These are phyloP conservation scores for Panzeria rudis DNA, from an alignment of 2,888 invertebrate species.

Conservation along the genomic window DNA sequence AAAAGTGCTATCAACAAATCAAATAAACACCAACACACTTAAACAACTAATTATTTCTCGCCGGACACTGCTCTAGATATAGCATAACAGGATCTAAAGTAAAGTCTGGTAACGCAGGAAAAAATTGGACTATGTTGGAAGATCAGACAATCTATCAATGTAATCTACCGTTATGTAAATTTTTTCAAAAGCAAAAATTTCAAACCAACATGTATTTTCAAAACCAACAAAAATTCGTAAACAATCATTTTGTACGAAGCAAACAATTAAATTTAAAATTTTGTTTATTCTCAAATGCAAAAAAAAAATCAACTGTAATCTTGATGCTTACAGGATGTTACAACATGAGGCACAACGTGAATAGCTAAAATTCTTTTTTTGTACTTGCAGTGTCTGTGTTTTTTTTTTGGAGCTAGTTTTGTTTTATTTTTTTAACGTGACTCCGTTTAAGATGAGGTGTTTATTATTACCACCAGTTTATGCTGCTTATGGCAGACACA, in stretches of 20 bases:
- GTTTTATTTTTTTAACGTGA: constrained; percentile 56
- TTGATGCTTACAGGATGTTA: constrained; percentile 69
- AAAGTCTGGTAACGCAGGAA: too few species aligned
- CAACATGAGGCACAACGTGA: constrained; percentile 62
- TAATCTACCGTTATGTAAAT: too few species aligned
- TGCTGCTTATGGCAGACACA: constrained; percentile 62
- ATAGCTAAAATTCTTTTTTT: constrained; percentile 29
- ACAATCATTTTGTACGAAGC: constrained; percentile 29
- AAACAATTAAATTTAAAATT: constrained; percentile 50
- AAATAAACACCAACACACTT: too few species aligned
- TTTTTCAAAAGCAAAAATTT: background rate
- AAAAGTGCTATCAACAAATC: too few species aligned
- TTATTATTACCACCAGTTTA: constrained; percentile 70
- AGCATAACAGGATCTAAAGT: too few species aligned
- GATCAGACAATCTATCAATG: too few species aligned
- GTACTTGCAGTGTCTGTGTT: constrained; percentile 29
- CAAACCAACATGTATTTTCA: background rate
- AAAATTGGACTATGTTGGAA: too few species aligned
- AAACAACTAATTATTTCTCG: too few species aligned
- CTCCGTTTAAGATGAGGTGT: constrained; percentile 71
- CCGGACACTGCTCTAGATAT: too few species aligned
- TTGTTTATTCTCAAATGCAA: constrained; percentile 15
- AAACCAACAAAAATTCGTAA: background rate
- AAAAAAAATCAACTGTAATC: constrained; percentile 51
- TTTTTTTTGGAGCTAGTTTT: constrained; percentile 8